Conservation (phyloP, 1,140 invertebrate species). For the Cepaea nemoralis region DNA sequence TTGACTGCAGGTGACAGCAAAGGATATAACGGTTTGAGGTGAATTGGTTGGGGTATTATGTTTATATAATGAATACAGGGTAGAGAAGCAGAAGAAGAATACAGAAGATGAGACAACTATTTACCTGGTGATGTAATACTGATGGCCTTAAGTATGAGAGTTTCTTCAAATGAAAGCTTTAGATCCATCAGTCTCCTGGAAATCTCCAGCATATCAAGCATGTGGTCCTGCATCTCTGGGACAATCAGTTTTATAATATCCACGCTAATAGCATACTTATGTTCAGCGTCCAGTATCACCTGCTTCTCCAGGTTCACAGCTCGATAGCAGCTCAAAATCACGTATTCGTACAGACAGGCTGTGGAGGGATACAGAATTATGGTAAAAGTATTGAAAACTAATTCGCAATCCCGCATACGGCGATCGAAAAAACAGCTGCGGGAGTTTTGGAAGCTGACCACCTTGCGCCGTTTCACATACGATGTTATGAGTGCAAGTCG, state of each 20-base stretch:
- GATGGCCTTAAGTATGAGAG: constrained; percentile 25
- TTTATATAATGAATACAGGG: too few species aligned
- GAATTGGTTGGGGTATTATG: too few species aligned
- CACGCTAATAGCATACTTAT: background rate
- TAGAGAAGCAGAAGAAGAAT: too few species aligned
- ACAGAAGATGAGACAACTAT: background rate
- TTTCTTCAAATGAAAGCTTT: constrained; percentile 13
- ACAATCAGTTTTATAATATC: background rate
- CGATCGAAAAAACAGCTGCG: too few species aligned
- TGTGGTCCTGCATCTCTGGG: constrained; percentile 1
- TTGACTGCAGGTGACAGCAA: too few species aligned
- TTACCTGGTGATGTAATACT: constrained; percentile 21
- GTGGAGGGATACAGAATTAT: background rate
- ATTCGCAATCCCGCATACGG: too few species aligned
- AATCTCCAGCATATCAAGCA: background rate
- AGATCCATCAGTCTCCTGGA: constrained; percentile 20
- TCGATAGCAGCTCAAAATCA: background rate
- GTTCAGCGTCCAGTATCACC: constrained; percentile 7
- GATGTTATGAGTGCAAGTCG: too few species aligned
- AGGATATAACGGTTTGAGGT: too few species aligned
- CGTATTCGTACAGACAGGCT: constrained; percentile 22
- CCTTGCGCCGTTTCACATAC: too few species aligned
- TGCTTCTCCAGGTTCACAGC: constrained; percentile 9
- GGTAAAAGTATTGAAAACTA: too few species aligned
- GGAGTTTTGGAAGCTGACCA: too few species aligned